Evolutionary conservation across 2,888 invertebrate species (phyloP).

Genomic region (Cerastis leucographa): DNA sequence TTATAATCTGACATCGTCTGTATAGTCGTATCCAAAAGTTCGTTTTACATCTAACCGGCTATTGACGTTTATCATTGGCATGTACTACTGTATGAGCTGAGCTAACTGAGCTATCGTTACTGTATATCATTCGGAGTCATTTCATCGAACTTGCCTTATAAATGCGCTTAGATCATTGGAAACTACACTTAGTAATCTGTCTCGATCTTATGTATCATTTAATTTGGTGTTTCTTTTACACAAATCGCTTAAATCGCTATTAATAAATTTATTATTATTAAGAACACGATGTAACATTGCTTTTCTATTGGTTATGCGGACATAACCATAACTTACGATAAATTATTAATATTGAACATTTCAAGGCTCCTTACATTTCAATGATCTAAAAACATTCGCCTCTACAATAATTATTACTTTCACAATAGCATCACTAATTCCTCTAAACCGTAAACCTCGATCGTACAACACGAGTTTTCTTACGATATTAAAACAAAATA

Average conservation of each 20-base stretch:
- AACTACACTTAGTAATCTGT: slow-evolving; percentile 44
- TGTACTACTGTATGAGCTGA: slow-evolving; percentile 66
- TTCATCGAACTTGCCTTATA: slow-evolving; percentile 49
- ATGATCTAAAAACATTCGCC: slow-evolving; percentile 69
- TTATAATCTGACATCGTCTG: slow-evolving; percentile 80
- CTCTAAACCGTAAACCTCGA: slow-evolving; percentile 31
- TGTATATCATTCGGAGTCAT: slow-evolving; percentile 48
- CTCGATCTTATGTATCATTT: slow-evolving; percentile 36
- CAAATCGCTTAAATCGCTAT: slow-evolving; percentile 52
- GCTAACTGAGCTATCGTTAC: slow-evolving; percentile 47
- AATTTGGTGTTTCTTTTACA: slow-evolving; percentile 57
- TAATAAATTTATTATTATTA: slow-evolving; percentile 49
- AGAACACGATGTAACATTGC: slow-evolving; percentile 66
- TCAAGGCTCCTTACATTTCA: slow-evolving; percentile 67
- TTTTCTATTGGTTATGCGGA: slow-evolving; percentile 57
- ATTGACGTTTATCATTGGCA: slow-evolving; percentile 76
- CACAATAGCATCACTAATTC: slow-evolving; percentile 51
- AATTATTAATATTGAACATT: slow-evolving; percentile 66
- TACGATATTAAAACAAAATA: slow-evolving; percentile 36
- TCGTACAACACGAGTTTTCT: slow-evolving; percentile 40
- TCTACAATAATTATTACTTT: slow-evolving; percentile 57
- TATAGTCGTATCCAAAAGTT: slow-evolving; percentile 84
- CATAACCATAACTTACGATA: slow-evolving; percentile 65
- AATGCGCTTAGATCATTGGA: slow-evolving; percentile 71
- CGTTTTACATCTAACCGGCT: slow-evolving; percentile 68